phyloP scores from a whole-genome alignment of 2,888 invertebrate genomes.

The Orchestes rusci region DNA sequence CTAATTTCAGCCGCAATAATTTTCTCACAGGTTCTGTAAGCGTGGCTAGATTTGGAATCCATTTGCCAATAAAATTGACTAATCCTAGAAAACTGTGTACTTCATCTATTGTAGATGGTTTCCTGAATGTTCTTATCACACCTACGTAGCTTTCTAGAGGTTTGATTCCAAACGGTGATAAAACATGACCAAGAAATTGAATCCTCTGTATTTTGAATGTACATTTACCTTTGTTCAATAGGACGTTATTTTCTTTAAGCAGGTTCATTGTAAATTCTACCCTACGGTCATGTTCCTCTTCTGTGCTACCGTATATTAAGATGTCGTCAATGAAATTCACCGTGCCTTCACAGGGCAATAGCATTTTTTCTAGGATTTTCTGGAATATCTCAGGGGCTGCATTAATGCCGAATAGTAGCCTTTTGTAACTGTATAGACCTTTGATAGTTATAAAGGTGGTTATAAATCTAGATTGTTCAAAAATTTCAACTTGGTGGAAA shows the following conservation, averaged over 20 bases:
- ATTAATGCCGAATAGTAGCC: slow-evolving; percentile 32
- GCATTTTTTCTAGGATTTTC: slow-evolving; percentile 26
- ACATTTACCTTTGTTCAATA: not conserved
- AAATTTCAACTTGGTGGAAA: slow-evolving; percentile 19
- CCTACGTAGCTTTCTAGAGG: slow-evolving; percentile 18
- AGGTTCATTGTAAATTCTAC: not conserved
- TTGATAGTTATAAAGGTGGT: slow-evolving; percentile 22
- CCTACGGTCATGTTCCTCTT: slow-evolving; percentile 32
- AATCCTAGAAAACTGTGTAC: slow-evolving; percentile 35
- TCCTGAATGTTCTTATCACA: slow-evolving; percentile 15
- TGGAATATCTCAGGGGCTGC: slow-evolving; percentile 36
- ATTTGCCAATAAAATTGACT: slow-evolving; percentile 35
- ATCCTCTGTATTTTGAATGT: slow-evolving; percentile 3
- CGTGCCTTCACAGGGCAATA: slow-evolving; percentile 32
- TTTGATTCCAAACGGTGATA: slow-evolving; percentile 12
- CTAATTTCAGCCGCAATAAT: slow-evolving; percentile 33
- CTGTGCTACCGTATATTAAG: slow-evolving; percentile 31
- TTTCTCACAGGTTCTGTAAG: slow-evolving; percentile 26
- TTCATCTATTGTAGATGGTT: slow-evolving; percentile 26
- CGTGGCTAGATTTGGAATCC: slow-evolving; percentile 28
- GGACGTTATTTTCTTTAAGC: not conserved
- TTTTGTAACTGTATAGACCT: slow-evolving; percentile 27
- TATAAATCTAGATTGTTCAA: slow-evolving; percentile 15
- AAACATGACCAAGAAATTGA: slow-evolving; percentile 16
- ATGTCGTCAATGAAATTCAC: slow-evolving; percentile 40